These are phyloP conservation scores for Mayetiola destructor DNA, from an alignment of 2,888 invertebrate species.

Conservation along the genomic window DNA sequence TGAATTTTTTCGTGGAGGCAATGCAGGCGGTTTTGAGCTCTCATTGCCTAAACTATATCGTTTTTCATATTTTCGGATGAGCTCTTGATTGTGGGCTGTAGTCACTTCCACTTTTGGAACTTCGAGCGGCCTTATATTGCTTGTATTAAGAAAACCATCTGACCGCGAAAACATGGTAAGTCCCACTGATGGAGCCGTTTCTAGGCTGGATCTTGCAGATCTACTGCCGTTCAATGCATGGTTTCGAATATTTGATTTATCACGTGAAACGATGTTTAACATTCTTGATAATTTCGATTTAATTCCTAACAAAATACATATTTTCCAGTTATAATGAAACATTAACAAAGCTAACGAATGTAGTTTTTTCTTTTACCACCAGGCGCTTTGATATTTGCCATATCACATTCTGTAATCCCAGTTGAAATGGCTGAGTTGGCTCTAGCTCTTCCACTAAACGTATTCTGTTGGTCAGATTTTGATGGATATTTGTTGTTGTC, in stretches of 20 bases:
- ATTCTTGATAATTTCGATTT: neutral
- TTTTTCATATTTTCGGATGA: constrained; percentile 6
- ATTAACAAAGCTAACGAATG: neutral
- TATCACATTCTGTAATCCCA: neutral
- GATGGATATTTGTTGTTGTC: neutral
- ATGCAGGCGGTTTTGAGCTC: neutral
- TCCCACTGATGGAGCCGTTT: neutral
- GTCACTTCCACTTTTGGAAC: constrained; percentile 3
- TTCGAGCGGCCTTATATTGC: neutral
- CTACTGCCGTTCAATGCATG: neutral
- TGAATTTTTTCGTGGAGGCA: neutral
- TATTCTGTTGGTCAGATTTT: neutral
- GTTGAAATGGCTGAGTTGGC: neutral
- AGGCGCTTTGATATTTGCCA: neutral
- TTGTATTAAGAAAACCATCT: constrained; percentile 2
- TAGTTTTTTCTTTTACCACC: neutral
- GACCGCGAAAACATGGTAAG: neutral
- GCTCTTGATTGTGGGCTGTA: neutral
- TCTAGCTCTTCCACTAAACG: neutral
- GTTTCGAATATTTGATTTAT: neutral
- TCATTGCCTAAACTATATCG: constrained; percentile 3
- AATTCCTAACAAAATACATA: too few species aligned
- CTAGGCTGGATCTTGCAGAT: neutral
- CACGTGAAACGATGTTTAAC: neutral
- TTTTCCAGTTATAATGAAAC: too few species aligned